These are phyloP conservation scores for Neocrepidodera transversa DNA, from an alignment of 2,888 invertebrate species.

Conservation along the genomic window DNA sequence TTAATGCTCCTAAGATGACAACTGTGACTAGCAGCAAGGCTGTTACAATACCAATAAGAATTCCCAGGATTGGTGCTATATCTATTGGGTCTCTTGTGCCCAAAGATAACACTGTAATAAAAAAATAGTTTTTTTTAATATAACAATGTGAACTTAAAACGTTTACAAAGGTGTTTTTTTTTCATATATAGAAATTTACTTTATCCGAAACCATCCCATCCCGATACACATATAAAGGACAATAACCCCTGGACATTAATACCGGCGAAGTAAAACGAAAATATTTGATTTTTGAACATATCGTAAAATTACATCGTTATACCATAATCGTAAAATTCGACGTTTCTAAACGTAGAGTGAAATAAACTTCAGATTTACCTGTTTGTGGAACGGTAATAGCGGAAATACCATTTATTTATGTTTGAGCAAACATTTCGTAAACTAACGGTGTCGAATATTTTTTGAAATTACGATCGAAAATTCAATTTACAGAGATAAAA, in stretches of 20 bases:
- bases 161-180: too few relatives aligned
- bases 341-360: neutral
- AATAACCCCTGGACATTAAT: too few relatives aligned
- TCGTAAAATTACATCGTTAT: neutral
- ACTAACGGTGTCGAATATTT: too few relatives aligned
- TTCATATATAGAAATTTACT: too few relatives aligned
- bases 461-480: too few relatives aligned
- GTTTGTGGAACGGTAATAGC: neutral
- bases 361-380: neutral
- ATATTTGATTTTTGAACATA: neutral
- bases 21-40: slow-evolving; percentile 73
- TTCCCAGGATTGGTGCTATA: slow-evolving; percentile 67
- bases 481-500: too few relatives aligned
- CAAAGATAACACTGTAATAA: slow-evolving; percentile 56
- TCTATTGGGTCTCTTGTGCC: slow-evolving; percentile 64
- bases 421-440: neutral
- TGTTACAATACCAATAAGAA: slow-evolving; percentile 73
- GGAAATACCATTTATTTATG: neutral
- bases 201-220: too few relatives aligned
- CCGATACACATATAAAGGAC: too few relatives aligned
- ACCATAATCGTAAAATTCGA: neutral
- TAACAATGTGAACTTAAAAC: neutral
- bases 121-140: neutral
- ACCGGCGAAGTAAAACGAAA: too few relatives aligned
- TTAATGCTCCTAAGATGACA: slow-evolving; percentile 68